Base-by-base conservation (phyloP, 1,140 invertebrate genomes). In the Drosophila bifasciata region DNA sequence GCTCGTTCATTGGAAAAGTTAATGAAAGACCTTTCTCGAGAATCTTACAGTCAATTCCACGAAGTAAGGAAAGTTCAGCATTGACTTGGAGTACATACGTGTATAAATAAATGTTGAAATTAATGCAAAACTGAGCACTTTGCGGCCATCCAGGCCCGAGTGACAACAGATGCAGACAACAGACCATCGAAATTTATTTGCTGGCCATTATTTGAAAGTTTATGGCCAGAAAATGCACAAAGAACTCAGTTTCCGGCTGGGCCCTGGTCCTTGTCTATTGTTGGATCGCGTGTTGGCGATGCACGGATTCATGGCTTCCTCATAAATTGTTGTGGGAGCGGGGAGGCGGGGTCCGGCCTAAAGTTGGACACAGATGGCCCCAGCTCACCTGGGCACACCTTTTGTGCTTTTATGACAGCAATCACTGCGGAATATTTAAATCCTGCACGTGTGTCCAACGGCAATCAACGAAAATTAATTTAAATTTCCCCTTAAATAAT, bases 201-300 rank as follows among this genome's bases (percentile, higher is more conserved):
- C 46, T 19, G 52, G 45, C 58, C 77, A 74, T 86, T 85, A 77
- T 74, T 73, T 59, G 73, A 46, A 63, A 86, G 60, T 86, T 86
- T 86, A 78, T 79, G 59, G 81, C 73, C 69, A 60, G 64, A 77
- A 75, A 80, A 58, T 77, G 73, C 57, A 66, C 68, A 58, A 64
- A 66, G 43, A 49, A 25, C 48, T 19, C 19, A 52, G 36, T 52
- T 66, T 59, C 59, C 39, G 25, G 56, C 16, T 23, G 40, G 40
- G 32, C n/a, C 23, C 21, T 11, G 21, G n/a, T 58, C 32, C 46
- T 45, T 50, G 71, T 61, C 61, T 32, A 68, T 56, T 69, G 63
- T 69, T 25, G 21, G 62, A 21, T 21, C 15, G 25, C 13, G 23
- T 41, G 55, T 45, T 58, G 55, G 52, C 57, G 16, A 63, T 66